These are phyloP conservation scores for Pavo muticus DNA, from an alignment of 2,113 vertebrate genomes.

Conservation along the genomic window DNA sequence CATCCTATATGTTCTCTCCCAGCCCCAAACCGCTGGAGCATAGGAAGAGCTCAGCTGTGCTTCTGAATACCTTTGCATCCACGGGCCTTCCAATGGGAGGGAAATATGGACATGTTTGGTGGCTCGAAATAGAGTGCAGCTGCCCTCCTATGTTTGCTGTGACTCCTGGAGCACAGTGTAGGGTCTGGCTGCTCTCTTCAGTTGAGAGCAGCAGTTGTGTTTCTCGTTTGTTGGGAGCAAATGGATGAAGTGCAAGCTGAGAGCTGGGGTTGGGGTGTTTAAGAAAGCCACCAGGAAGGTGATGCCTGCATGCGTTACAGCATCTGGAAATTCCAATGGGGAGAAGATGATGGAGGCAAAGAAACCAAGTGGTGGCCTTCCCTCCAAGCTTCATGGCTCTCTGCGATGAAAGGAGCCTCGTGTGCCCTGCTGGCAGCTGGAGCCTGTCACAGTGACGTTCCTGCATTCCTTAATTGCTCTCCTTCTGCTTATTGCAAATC, in stretches of 20 bases:
- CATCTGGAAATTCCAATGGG: background rate
- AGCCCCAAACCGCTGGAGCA: background rate
- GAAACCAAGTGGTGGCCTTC: background rate
- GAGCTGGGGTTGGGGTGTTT: accelerated
- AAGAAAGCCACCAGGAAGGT: background rate
- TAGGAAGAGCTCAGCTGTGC: background rate
- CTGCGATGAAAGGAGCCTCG: background rate
- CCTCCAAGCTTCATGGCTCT: background rate
- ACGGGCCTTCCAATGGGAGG: background rate
- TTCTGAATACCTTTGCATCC: background rate
- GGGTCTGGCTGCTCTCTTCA: background rate
- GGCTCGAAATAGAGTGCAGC: background rate
- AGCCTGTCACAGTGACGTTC: background rate
- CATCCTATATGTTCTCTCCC: background rate
- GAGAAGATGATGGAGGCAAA: background rate
- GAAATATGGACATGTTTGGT: background rate
- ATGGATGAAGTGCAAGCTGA: background rate
- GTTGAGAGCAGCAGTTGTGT: accelerated
- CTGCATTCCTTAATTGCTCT: background rate
- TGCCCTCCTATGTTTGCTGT: background rate
- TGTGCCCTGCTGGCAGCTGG: background rate
- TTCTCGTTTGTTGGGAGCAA: background rate
- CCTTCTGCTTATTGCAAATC: background rate
- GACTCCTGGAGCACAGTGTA: background rate
- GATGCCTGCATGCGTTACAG: background rate